Conservation (phyloP, 2,113 vertebrate species). For the Lepisosteus oculatus region DNA sequence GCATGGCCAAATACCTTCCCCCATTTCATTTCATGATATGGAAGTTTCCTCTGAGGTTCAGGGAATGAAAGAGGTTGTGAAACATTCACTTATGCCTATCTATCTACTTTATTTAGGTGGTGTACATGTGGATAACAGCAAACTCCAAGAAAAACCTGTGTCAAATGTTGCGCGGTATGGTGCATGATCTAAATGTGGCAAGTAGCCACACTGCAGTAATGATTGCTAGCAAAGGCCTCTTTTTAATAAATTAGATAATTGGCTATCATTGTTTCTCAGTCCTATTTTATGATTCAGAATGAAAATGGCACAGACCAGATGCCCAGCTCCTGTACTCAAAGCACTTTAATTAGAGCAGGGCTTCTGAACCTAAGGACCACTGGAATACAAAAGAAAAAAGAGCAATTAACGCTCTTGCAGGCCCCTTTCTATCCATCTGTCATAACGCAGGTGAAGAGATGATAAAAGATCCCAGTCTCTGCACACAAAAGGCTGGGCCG, state of each 20-base stretch:
- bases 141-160: constrained; percentile 15
- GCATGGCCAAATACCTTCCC: no score
- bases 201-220: constrained; percentile 36
- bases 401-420: constrained; percentile 71
- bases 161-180: constrained; percentile 9
- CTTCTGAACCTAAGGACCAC: constrained; percentile 67
- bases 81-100: no score
- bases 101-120: no score
- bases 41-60: no score
- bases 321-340: constrained; percentile 59
- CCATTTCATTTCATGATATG: no score
- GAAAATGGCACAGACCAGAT: constrained; percentile 74
- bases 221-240: constrained; percentile 49
- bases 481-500: constrained; percentile 46
- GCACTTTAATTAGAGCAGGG: constrained; percentile 75
- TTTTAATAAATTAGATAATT: constrained; percentile 60
- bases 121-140: constrained; percentile 16
- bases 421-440: constrained; percentile 63
- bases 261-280: constrained; percentile 59
- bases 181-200: constrained; percentile 12
- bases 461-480: constrained; percentile 40
- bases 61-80: no score
- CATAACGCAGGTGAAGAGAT: constrained; percentile 62
- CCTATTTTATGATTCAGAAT: constrained; percentile 35
- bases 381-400: constrained; percentile 60